Evolutionary conservation across 2,113 vertebrate genomes (phyloP).

Genomic region (Megalops atlanticus): DNA sequence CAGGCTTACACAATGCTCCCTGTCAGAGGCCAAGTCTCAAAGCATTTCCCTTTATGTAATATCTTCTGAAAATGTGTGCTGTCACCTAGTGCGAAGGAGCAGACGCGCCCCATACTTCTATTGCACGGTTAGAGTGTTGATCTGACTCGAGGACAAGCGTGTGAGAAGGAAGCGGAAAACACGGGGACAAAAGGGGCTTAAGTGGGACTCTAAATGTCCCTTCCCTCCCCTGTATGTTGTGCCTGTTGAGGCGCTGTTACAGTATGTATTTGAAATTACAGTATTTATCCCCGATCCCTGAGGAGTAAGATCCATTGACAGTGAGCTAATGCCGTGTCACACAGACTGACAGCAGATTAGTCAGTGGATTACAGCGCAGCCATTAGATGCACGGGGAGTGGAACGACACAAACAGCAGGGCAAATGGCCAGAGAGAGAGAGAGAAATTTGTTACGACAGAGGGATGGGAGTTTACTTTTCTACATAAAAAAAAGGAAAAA

Average conservation of each 20-base stretch:
- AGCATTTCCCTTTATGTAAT: neutral
- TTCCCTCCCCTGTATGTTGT: neutral
- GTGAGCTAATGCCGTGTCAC: constrained; percentile 77
- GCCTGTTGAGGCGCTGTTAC: neutral
- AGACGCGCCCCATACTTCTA: neutral
- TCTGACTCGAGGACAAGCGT: neutral
- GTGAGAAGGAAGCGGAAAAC: neutral
- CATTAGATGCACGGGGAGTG: constrained; percentile 71
- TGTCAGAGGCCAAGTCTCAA: neutral
- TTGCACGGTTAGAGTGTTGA: neutral
- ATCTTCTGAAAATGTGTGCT: too few species aligned
- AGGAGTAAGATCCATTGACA: constrained; percentile 70
- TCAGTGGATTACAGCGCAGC: constrained; percentile 75
- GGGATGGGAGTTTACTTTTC: neutral
- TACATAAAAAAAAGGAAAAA: neutral
- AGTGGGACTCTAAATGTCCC: neutral
- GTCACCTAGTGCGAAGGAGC: too few species aligned
- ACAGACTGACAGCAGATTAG: constrained; percentile 78
- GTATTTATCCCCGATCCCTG: constrained; percentile 33
- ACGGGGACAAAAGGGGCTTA: neutral
- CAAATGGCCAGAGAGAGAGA: neutral
- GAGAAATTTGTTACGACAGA: neutral
- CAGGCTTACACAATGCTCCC: neutral
- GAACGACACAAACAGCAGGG: constrained; percentile 65
- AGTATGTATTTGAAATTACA: neutral